phyloP scores from a whole-genome alignment of 2,113 vertebrate genomes.

The Dipodomys merriami region DNA sequence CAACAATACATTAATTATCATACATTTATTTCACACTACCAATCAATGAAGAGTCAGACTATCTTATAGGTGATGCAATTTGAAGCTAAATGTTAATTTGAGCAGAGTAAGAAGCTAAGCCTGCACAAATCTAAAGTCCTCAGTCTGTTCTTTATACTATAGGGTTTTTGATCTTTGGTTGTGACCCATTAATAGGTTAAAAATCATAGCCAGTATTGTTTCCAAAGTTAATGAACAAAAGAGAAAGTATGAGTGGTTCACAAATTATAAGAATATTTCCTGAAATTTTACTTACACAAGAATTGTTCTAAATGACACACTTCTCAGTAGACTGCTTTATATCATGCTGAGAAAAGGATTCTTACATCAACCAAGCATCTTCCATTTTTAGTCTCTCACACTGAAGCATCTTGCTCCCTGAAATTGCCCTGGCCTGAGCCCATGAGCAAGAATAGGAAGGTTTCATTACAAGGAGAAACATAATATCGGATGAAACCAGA shows the following conservation, averaged over 20 bases:
- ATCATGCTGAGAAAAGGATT: background rate
- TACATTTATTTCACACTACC: background rate
- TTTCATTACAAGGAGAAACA: conserved; percentile 47
- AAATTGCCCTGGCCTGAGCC: background rate
- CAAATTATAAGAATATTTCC: background rate
- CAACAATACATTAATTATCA: background rate
- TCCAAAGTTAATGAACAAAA: background rate
- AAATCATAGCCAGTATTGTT: background rate
- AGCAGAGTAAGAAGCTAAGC: background rate
- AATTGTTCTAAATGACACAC: background rate
- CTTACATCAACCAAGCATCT: background rate
- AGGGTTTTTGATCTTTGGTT: background rate
- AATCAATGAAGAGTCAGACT: background rate
- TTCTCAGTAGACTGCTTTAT: background rate
- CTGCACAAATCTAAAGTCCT: background rate
- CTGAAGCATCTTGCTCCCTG: background rate
- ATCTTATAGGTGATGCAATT: background rate
- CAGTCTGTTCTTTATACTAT: background rate
- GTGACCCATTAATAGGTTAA: background rate
- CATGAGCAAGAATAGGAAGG: background rate
- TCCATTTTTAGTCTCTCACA: background rate
- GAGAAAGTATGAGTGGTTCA: background rate
- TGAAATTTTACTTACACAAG: background rate
- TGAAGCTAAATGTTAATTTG: background rate
- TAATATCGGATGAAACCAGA: background rate